These are phyloP conservation scores for Ectemnius continuus DNA, from an alignment of 2,888 invertebrate genomes.

Conservation along the genomic window DNA sequence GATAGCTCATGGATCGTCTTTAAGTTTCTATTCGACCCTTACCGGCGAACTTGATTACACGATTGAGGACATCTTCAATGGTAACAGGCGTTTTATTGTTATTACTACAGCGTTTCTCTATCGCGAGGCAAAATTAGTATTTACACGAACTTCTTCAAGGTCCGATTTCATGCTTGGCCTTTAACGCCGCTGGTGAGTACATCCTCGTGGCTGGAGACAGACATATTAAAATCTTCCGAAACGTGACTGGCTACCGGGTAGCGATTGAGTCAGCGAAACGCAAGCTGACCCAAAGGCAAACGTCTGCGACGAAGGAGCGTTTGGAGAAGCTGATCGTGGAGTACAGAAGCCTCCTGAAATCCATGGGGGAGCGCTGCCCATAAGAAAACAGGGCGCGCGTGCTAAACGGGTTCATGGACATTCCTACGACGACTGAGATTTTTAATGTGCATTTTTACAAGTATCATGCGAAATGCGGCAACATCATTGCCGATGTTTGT, in stretches of 20 bases:
- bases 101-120: neutral
- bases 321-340: constrained; percentile 85
- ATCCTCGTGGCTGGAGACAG: constrained; percentile 87
- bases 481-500: constrained; percentile 6
- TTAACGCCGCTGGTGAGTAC: constrained; percentile 87
- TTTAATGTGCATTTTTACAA: neutral
- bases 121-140: too few species aligned
- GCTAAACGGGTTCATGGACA: neutral
- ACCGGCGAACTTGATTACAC: constrained; percentile 82
- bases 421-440: constrained; percentile 24
- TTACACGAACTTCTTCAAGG: constrained; percentile 79
- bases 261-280: constrained; percentile 78
- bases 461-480: neutral
- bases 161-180: constrained; percentile 83
- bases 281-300: constrained; percentile 81
- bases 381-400: constrained; percentile 45
- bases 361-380: constrained; percentile 68
- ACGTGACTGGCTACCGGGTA: constrained; percentile 84
- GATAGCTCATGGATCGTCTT: constrained; percentile 82
- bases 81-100: constrained; percentile 70
- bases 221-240: constrained; percentile 88
- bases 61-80: constrained; percentile 83
- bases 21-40: constrained; percentile 85
- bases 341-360: constrained; percentile 78
- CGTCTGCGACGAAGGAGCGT: constrained; percentile 88